Percentiles rank a stretch among this genome's conserved stretches.
Evolutionary conservation across 1,140 invertebrate genomes (phyloP).

Genomic region (Lucilia sericata): DNA sequence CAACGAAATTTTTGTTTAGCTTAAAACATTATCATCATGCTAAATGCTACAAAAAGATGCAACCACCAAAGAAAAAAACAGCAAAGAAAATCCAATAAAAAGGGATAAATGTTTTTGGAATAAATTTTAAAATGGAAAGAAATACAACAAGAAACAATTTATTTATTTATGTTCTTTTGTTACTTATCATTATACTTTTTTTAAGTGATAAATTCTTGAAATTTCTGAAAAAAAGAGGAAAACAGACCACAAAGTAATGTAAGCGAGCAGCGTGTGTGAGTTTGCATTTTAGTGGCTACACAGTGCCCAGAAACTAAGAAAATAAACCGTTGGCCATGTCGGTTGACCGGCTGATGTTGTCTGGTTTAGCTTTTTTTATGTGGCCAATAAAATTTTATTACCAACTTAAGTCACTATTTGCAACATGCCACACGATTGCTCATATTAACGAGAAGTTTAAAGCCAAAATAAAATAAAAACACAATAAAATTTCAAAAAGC

Average conservation of each 20-base stretch:
- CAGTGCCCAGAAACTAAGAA: not conserved
- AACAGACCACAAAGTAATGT: not conserved
- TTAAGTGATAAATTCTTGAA: constrained; percentile 35
- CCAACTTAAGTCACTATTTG: constrained; percentile 43
- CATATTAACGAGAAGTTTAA: constrained; percentile 6
- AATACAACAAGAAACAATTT: not conserved
- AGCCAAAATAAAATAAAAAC: not conserved
- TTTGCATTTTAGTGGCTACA: not conserved
- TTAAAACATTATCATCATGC: constrained; percentile 30
- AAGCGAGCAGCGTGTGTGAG: not conserved
- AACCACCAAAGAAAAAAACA: too few species aligned
- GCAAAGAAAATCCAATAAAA: not conserved
- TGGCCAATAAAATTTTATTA: constrained; percentile 42
- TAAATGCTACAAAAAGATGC: not conserved
- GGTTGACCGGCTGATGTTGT: not conserved
- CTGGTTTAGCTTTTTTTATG: constrained; percentile 28
- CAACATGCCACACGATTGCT: constrained; percentile 39
- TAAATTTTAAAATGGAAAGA: not conserved
- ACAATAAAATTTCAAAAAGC: not conserved
- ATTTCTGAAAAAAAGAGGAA: not conserved
- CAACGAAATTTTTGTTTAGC: constrained; percentile 9
- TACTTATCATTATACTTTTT: constrained; percentile 26
- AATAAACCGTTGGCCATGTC: not conserved
- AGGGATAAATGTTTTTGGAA: constrained; percentile 19
- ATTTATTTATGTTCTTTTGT: constrained; percentile 38